These are phyloP conservation scores for Mionectes macconnelli DNA, from an alignment of 2,113 vertebrate genomes.

Conservation along the genomic window DNA sequence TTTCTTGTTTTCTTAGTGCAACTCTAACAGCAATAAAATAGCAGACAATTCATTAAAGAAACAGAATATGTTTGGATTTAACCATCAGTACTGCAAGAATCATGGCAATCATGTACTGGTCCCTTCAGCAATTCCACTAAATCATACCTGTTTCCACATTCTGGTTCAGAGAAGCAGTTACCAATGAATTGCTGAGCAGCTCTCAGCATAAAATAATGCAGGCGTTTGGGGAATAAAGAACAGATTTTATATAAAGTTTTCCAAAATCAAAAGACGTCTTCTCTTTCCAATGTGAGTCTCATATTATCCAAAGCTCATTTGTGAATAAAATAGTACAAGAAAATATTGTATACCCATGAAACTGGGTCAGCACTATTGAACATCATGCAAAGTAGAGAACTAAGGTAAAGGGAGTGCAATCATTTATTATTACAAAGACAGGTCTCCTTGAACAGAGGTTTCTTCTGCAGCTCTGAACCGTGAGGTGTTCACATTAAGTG, in stretches of 20 bases:
- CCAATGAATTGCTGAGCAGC: neutral
- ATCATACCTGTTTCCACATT: neutral
- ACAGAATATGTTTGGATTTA: neutral
- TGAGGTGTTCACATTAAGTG: neutral
- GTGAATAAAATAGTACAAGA: neutral
- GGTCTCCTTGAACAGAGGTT: neutral
- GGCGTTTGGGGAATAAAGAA: neutral
- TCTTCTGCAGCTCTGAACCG: neutral
- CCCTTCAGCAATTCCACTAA: neutral
- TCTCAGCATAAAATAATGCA: neutral
- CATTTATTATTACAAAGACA: neutral
- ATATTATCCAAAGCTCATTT: neutral
- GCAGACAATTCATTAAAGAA: neutral
- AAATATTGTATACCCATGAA: neutral
- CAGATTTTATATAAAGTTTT: neutral
- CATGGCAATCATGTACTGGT: neutral
- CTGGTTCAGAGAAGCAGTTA: neutral
- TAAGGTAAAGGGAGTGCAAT: neutral
- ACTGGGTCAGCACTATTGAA: neutral
- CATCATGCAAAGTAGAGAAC: neutral
- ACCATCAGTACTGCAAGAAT: neutral
- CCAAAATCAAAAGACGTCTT: neutral
- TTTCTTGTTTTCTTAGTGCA: neutral
- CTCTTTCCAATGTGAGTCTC: neutral
- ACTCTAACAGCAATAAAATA: neutral